phyloP scores from a whole-genome alignment of 2,888 invertebrate species.

The Crepidodera aurea region DNA sequence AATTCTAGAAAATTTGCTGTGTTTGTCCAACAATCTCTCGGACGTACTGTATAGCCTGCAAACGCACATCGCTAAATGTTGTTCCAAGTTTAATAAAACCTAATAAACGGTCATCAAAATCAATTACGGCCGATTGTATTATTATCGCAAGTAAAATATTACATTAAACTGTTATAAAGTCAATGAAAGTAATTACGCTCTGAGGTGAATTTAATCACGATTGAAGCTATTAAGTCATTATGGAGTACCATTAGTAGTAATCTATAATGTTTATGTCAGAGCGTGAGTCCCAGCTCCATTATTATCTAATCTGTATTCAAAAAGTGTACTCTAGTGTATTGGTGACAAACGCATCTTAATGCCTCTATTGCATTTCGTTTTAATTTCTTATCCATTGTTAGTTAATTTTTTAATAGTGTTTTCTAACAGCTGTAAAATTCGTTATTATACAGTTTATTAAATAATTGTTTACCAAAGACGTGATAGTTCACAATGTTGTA shows the following conservation, averaged over 20 bases:
- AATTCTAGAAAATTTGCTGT: no score
- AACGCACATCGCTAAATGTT: neutral
- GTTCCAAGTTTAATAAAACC: neutral
- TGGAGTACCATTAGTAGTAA: conserved; percentile 38
- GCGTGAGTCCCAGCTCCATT: conserved; percentile 29
- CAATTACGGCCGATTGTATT: conserved; percentile 34
- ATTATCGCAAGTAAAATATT: conserved; percentile 30
- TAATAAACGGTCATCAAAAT: conserved; percentile 34
- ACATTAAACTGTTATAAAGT: conserved; percentile 33
- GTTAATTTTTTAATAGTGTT: neutral
- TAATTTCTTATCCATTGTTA: conserved; percentile 1
- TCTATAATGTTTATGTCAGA: conserved; percentile 38
- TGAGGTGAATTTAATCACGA: conserved; percentile 40
- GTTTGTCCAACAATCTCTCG: no score
- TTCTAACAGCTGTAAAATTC: neutral
- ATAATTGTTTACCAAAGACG: neutral
- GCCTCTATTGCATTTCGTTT: neutral
- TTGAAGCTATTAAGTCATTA: conserved; percentile 42
- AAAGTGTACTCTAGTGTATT: conserved; percentile 28
- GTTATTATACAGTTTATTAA: neutral
- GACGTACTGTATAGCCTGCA: neutral
- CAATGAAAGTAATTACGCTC: conserved; percentile 35
- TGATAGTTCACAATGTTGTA: neutral
- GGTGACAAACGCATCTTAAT: conserved; percentile 17
- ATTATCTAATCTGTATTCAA: conserved; percentile 35